These are phyloP conservation scores for Sebastes fasciatus DNA, from an alignment of 2,113 vertebrate genomes.

Conservation along the genomic window DNA sequence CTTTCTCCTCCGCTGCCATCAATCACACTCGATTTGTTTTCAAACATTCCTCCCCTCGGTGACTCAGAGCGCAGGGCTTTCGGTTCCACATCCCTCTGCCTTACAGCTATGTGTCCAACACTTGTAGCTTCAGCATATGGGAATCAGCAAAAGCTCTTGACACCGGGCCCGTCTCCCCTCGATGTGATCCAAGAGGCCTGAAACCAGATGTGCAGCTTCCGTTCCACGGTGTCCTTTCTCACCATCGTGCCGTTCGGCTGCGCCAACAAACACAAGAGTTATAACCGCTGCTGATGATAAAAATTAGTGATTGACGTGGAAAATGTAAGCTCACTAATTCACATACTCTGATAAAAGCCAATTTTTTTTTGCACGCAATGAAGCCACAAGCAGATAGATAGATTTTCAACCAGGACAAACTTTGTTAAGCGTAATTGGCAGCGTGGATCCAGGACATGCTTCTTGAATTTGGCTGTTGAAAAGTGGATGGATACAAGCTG, in stretches of 20 bases:
- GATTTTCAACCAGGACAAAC: conserved; percentile 25
- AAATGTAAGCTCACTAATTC: not conserved
- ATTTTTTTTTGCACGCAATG: not conserved
- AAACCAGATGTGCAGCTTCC: conserved; percentile 54
- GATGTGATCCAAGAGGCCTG: conserved; percentile 1
- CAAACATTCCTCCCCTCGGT: conserved; percentile 17
- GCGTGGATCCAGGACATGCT: conserved; percentile 16
- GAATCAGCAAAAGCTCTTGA: not conserved
- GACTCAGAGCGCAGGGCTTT: conserved; percentile 5
- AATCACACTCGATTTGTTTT: conserved; percentile 31
- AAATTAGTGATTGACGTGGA: not conserved
- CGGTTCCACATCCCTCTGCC: conserved; percentile 15
- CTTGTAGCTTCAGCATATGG: conserved; percentile 1
- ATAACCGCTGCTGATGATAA: conserved; percentile 8
- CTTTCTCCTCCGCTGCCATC: conserved; percentile 17
- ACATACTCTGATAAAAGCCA: not conserved
- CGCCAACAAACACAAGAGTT: conserved; percentile 22
- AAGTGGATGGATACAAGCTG: not conserved
- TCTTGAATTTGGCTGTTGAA: not conserved
- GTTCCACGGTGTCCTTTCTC: conserved; percentile 17
- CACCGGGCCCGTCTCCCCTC: not conserved
- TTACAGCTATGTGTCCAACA: conserved; percentile 9
- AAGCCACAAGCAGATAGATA: not conserved
- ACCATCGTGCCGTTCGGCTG: not conserved
- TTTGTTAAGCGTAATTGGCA: conserved; percentile 9